These are phyloP conservation scores for Frieseomelitta varia DNA, from an alignment of 1,140 invertebrate species.

Conservation along the genomic window DNA sequence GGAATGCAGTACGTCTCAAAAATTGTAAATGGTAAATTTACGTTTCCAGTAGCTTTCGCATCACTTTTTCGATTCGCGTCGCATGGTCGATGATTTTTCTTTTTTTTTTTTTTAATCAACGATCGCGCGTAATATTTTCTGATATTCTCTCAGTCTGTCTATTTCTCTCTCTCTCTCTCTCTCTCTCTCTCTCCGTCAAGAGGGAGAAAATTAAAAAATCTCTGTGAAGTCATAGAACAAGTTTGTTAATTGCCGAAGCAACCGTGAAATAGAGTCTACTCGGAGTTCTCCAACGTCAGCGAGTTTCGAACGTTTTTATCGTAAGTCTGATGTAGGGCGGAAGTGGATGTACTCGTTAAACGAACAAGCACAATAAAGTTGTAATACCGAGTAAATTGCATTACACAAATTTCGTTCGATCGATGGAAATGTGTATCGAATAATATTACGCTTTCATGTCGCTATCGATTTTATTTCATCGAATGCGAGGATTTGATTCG, in stretches of 20 bases:
- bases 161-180: not conserved
- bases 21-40: too few species aligned
- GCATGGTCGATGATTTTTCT: not conserved
- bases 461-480: not conserved
- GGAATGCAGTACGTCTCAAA: not conserved
- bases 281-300: conserved; percentile 21
- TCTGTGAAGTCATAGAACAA: not conserved
- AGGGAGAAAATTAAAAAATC: not conserved
- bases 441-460: not conserved
- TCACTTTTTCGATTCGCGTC: not conserved
- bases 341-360: conserved; percentile 40
- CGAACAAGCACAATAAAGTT: conserved; percentile 50
- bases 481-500: not conserved
- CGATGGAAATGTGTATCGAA: not conserved
- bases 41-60: too few species aligned
- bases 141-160: not conserved
- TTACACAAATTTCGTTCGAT: conserved; percentile 38
- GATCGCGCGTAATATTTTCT: not conserved
- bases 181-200: not conserved
- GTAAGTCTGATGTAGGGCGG: conserved; percentile 37
- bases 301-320: conserved; percentile 38
- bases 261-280: conserved; percentile 42
- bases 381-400: conserved; percentile 24
- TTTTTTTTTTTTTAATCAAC: not conserved
- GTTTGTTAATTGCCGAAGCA: conserved; percentile 25